Conservation (phyloP, 2,888 invertebrate species). For the Orchesella flavescens region DNA sequence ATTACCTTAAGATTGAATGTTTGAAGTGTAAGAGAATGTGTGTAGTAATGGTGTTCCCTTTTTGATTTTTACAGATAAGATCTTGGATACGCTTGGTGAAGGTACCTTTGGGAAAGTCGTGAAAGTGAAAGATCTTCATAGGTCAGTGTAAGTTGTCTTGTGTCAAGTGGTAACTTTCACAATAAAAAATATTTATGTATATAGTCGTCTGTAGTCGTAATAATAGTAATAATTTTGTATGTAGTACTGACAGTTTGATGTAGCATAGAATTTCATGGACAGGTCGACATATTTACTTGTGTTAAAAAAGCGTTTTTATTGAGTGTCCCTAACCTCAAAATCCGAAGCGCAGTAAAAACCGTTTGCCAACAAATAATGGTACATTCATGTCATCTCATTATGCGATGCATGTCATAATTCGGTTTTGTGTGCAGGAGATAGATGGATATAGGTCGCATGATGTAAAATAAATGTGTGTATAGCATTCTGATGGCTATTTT, state of each 20-base stretch:
- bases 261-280: no score
- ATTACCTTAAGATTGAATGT: not conserved
- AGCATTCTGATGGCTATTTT: conserved; percentile 66
- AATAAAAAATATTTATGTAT: not conserved
- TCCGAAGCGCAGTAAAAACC: no score
- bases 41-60: not conserved
- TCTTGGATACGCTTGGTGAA: conserved; percentile 98
- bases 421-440: not conserved
- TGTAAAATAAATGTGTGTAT: not conserved
- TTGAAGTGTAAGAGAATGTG: not conserved
- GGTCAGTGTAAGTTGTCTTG: conserved; percentile 80
- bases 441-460: not conserved
- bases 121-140: conserved; percentile 96
- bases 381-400: no score
- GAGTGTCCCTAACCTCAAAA: not conserved
- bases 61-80: conserved; percentile 90
- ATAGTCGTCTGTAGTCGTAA: not conserved
- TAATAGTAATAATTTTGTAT: no score
- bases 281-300: not conserved
- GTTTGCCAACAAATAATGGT: no score
- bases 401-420: no score
- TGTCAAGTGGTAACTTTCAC: not conserved
- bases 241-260: no score
- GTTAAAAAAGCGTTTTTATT: not conserved
- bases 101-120: conserved; percentile 99